phyloP scores from a whole-genome alignment of 2,113 vertebrate species.

The Cololabis saira region DNA sequence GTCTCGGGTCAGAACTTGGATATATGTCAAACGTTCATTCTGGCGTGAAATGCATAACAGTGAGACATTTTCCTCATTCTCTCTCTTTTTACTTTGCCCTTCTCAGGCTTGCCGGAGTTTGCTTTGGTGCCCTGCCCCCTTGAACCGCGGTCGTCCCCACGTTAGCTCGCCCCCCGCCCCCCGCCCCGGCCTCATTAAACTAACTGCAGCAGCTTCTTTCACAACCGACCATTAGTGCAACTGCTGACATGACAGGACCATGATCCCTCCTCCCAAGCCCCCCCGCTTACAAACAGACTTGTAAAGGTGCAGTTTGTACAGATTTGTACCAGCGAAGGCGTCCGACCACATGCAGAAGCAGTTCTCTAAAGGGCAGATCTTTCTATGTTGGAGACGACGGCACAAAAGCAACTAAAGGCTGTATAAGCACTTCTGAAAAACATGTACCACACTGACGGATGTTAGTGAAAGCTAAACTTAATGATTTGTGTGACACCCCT shows the following conservation, averaged over 20 bases:
- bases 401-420: too few species aligned
- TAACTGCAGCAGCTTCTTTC: conserved; percentile 9
- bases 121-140: background rate
- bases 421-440: too few species aligned
- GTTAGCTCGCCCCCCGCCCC: background rate
- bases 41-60: conserved; percentile 54
- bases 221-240: conserved; percentile 1
- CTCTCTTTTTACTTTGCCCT: conserved; percentile 15
- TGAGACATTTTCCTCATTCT: conserved; percentile 29
- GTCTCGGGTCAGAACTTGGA: conserved; percentile 60
- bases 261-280: background rate
- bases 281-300: background rate
- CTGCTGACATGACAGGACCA: background rate
- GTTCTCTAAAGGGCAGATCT: too few species aligned
- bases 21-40: conserved; percentile 54
- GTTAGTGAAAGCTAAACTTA: too few species aligned
- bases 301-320: background rate
- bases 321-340: too few species aligned
- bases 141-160: background rate
- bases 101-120: conserved; percentile 3
- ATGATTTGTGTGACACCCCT: too few species aligned
- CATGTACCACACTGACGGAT: too few species aligned
- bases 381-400: too few species aligned
- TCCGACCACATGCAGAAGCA: too few species aligned
- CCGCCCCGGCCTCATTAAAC: background rate